Evolutionary conservation across 2,888 invertebrate genomes (phyloP).

Genomic region (Entomobrya proxima): DNA sequence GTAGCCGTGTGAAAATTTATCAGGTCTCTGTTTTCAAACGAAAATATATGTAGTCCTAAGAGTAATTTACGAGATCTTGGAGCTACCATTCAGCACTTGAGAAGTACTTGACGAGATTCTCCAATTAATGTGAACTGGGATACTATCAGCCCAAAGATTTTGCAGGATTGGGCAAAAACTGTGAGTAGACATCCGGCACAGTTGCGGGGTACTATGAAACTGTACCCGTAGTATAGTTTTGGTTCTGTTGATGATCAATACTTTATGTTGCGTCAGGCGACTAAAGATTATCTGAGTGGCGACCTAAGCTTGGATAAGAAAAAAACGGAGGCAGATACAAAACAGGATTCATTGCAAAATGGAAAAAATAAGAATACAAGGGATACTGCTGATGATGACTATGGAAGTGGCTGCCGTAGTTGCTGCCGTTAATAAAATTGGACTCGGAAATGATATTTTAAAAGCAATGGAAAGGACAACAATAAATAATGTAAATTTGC

Average conservation of each 20-base stretch:
- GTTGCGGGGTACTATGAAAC: not conserved
- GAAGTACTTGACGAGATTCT: not conserved
- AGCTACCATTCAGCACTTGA: not conserved
- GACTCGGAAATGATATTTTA: too few relatives aligned
- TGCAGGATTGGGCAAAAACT: not conserved
- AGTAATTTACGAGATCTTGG: not conserved
- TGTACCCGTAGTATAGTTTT: slow-evolving; percentile 27
- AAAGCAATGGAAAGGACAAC: too few relatives aligned
- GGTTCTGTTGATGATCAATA: too few relatives aligned
- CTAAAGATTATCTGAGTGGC: not conserved
- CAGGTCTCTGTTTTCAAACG: not conserved
- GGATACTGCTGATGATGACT: too few relatives aligned
- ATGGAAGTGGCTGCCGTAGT: too few relatives aligned
- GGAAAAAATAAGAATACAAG: too few relatives aligned
- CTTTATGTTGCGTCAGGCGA: not conserved
- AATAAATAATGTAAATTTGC: too few relatives aligned
- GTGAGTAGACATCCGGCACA: not conserved
- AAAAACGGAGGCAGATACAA: too few relatives aligned
- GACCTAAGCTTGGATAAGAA: too few relatives aligned
- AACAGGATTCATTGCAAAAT: too few relatives aligned
- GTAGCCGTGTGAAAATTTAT: not conserved
- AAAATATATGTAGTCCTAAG: not conserved
- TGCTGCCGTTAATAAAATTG: too few relatives aligned
- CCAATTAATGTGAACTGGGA: not conserved
- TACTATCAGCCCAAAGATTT: not conserved